Evolutionary conservation across 1,140 invertebrate genomes (phyloP), one percentile per base, ranked within the genome.

Genomic region (Plodia interpunctella): DNA sequence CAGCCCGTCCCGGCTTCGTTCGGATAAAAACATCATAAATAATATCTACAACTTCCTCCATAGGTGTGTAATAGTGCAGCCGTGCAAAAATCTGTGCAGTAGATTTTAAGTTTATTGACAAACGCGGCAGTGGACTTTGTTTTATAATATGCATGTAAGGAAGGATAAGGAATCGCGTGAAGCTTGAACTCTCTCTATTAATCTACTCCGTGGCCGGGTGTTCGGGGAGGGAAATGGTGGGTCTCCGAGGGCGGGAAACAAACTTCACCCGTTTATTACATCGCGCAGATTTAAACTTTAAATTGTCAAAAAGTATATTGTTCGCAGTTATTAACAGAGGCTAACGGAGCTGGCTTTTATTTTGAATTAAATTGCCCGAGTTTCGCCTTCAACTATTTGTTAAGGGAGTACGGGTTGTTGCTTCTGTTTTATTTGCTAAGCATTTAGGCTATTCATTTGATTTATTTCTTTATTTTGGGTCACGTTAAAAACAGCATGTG

Each of bases 271-370:
- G 51, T 53, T 53, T 25, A 25, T 53, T 25, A 53, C 21, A 53
- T 53, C 6, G 51, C 51, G 51, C 51, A 53, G 51, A 53, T 25
- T 53, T 53, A 53, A 20, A 25, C 15, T 53, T 53, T 20, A 53
- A 53, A 25, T 53, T 53, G 51, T 53, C 51, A 53, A 53, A 51
- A 53, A 53, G 51, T 53, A 53, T 53, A 53, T 53, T 53, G 51
- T 53, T 21, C 51, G 19, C 19, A 21, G 19, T 53, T 53, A 53
- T 53, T 53, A 25, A 25, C 13, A 53, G 21, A 53, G 18, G 13
- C 13, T n/a, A 15, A n/a, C n/a, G n/a, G n/a, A n/a, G n/a, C n/a
- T n/a, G n/a, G 11, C 51, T 21, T 25, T 53, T 25, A 53, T 53
- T 53, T 53, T 6, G 19, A 15, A 25, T 21, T 53, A 25, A 25